Percentiles rank a stretch among this genome's conserved stretches.
phyloP scores from a whole-genome alignment of 1,140 invertebrate genomes.

The Epicauta chinensis region DNA sequence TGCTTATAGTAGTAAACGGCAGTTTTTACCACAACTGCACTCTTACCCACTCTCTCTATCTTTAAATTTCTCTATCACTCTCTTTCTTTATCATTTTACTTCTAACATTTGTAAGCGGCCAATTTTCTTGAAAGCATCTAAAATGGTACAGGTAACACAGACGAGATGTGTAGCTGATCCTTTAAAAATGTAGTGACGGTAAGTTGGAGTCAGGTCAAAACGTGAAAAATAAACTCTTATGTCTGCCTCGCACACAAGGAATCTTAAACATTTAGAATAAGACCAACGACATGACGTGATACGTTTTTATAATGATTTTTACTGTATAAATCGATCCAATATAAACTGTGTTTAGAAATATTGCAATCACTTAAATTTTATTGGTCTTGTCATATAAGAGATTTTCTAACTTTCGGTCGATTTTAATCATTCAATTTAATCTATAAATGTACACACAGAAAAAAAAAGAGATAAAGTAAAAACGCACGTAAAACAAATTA shows the following conservation, averaged over 20 bases:
- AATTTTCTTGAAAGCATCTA: conserved; percentile 32
- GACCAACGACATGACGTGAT: conserved; percentile 16
- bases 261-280: conserved; percentile 20
- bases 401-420: conserved; percentile 4
- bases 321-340: conserved; percentile 13
- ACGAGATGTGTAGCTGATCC: conserved; percentile 24
- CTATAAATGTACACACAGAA: no score
- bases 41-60: no score
- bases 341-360: conserved; percentile 19
- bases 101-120: conserved; percentile 25
- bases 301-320: conserved; percentile 7
- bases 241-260: conserved; percentile 17
- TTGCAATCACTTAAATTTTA: conserved; percentile 20
- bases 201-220: conserved; percentile 12
- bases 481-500: neutral
- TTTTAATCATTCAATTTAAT: conserved; percentile 7
- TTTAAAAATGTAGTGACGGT: conserved; percentile 29
- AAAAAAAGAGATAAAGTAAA: neutral
- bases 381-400: conserved; percentile 17
- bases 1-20: conserved; percentile 17
- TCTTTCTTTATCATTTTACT: conserved; percentile 4
- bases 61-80: no score
- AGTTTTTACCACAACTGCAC: neutral
- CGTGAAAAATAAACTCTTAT: conserved; percentile 20
- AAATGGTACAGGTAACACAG: conserved; percentile 28